phyloP scores from a whole-genome alignment of 2,888 invertebrate species.

The Synergus umbraculus region DNA sequence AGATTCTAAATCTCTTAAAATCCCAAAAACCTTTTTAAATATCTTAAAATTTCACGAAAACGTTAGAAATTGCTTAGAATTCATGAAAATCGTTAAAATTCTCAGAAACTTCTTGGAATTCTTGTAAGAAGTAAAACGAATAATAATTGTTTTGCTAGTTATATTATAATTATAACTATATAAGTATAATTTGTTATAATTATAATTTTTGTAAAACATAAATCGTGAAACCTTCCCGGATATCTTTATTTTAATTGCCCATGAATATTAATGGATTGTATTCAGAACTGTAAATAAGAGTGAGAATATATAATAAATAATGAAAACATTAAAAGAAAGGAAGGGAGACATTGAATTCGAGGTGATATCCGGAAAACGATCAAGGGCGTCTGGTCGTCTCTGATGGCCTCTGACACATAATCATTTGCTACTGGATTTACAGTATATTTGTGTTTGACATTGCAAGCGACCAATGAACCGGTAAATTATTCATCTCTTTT shows the following conservation, averaged over 20 bases:
- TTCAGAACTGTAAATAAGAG: not conserved
- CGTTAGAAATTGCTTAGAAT: too few relatives aligned
- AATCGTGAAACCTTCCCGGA: not conserved
- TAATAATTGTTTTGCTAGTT: too few relatives aligned
- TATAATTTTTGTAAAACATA: not conserved
- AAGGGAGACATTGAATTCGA: constrained; percentile 34
- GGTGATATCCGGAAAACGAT: constrained; percentile 13
- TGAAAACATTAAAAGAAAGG: constrained; percentile 1
- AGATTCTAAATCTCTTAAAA: too few relatives aligned
- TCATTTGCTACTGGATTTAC: not conserved
- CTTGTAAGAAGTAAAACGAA: too few relatives aligned
- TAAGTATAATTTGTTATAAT: not conserved
- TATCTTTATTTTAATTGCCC: not conserved
- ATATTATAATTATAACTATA: not conserved
- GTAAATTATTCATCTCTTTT: not conserved
- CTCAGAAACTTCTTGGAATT: too few relatives aligned
- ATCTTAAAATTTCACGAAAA: too few relatives aligned
- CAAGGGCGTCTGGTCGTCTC: constrained; percentile 25
- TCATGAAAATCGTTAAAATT: too few relatives aligned
- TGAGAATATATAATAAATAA: not conserved
- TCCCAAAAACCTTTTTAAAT: too few relatives aligned
- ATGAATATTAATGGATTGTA: not conserved
- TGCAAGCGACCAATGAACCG: constrained; percentile 1
- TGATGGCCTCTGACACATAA: not conserved
- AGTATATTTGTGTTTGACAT: not conserved